Evolutionary conservation across 2,888 invertebrate genomes (phyloP), one percentile per base, ranked within the genome.

Genomic region (Panzeria rudis): DNA sequence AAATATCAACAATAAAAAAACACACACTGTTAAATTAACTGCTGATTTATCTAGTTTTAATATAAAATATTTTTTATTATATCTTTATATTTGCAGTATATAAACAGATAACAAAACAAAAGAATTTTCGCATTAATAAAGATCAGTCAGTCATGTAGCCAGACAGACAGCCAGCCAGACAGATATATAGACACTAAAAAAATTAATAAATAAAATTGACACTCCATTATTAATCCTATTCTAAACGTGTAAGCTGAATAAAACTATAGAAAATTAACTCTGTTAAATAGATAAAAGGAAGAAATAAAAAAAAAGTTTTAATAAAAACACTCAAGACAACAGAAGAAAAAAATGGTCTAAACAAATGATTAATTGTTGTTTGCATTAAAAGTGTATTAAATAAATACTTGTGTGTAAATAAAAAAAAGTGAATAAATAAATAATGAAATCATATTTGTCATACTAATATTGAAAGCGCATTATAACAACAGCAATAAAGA

Each of bases 1-100:
- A 79, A 56, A 62, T 50, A 80, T 54, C 17, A 35, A 23, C 32
- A 17, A 35, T 20, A 25, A 68, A 9, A 29, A 64, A 35, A 23
- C 25, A 13, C n/a, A 9, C 11, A 32, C 15, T 47, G 15, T 9
- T 32, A 20, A 23, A 72, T 23, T 44, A 81, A 54, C 75, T 71
- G 82, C 56, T 82, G 62, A 76, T 76, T 76, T 84, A 75, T 79
- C 79, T 79, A 75, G 59, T 72, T 78, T 68, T 83, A 54, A 25
- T 69, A 44, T 68, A 61, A 56, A 61, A 61, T 11, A n/a, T 64
- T 50, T 56, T 25, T 77, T 50, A 20, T 59, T 50, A 7, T 52
- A 56, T 52, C 11, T 61, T 44, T n/a, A 29, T 78, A 66, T 83
- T 83, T 83, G 29, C 69, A 71, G 76, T 56, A 44, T n/a, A 64